These are phyloP conservation scores for Ciconia maguari DNA, from an alignment of 2,113 vertebrate species.

Conservation along the genomic window DNA sequence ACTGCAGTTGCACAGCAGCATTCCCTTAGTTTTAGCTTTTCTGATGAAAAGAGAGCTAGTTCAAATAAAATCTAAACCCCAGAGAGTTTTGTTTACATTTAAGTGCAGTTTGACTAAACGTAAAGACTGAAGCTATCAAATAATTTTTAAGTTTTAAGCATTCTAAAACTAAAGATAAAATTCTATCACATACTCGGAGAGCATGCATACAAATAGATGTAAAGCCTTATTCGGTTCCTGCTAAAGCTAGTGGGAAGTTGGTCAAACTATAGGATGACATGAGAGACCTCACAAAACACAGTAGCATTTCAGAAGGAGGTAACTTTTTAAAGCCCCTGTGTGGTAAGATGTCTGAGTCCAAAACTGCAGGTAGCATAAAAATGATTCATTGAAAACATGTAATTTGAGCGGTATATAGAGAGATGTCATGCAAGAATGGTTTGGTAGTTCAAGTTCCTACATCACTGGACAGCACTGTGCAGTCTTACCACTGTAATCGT, in stretches of 20 bases:
- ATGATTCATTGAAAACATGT: background rate
- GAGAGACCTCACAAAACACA: background rate
- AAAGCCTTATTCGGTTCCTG: background rate
- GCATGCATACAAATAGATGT: background rate
- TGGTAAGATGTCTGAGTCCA: background rate
- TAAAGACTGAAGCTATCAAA: background rate
- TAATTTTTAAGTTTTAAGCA: background rate
- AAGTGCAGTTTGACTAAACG: background rate
- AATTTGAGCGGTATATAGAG: background rate
- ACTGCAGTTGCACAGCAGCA: background rate
- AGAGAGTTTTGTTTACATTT: background rate
- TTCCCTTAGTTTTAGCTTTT: background rate
- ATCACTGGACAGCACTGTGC: background rate
- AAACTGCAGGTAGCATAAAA: background rate
- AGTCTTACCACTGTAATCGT: background rate
- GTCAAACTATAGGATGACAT: too few relatives aligned
- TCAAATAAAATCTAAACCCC: background rate
- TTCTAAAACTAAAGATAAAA: background rate
- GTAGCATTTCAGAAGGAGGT: background rate
- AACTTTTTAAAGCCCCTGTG: background rate
- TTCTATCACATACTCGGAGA: background rate
- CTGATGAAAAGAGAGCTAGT: background rate
- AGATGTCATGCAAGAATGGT: background rate
- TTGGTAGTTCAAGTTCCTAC: background rate
- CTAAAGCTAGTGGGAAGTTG: background rate